phyloP scores from a whole-genome alignment of 2,888 invertebrate genomes.

The Actias luna region DNA sequence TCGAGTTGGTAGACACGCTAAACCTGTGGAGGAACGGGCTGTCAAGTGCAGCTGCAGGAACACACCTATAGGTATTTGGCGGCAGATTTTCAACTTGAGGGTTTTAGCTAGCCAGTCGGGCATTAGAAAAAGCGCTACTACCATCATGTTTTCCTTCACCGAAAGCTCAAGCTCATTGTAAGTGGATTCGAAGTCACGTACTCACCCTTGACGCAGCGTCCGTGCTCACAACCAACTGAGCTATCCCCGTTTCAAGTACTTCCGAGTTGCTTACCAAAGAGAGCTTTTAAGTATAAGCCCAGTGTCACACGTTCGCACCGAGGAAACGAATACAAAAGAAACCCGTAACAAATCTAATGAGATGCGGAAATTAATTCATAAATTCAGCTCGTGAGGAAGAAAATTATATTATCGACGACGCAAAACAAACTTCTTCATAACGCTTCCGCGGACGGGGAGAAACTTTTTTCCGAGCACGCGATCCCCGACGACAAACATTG shows the following conservation, averaged over 20 bases:
- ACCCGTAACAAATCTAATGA: neutral
- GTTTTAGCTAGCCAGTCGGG: too few relatives aligned
- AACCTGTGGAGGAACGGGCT: too few relatives aligned
- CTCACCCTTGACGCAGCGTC: too few relatives aligned
- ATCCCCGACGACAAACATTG: neutral
- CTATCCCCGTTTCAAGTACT: neutral
- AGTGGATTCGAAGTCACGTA: too few relatives aligned
- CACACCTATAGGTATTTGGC: too few relatives aligned
- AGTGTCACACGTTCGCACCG: neutral
- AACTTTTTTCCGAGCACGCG: constrained; percentile 1
- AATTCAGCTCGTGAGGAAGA: neutral
- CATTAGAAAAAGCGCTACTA: too few relatives aligned
- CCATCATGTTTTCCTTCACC: too few relatives aligned
- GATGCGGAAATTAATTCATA: neutral
- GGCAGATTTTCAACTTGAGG: too few relatives aligned
- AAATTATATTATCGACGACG: neutral
- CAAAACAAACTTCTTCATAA: constrained; percentile 7
- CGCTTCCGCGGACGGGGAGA: constrained; percentile 1
- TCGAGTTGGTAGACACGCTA: too few relatives aligned
- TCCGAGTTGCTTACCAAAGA: neutral
- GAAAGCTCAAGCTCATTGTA: too few relatives aligned
- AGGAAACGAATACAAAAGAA: neutral
- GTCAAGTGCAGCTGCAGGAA: too few relatives aligned
- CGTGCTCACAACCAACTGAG: too few relatives aligned
- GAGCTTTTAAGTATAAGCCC: neutral